Evolutionary conservation across 37 sponge, comb jelly and placozoan species (phyloP), one percentile per base, ranked within the genome.

Genomic region (Diacarnus erythraeanus): DNA sequence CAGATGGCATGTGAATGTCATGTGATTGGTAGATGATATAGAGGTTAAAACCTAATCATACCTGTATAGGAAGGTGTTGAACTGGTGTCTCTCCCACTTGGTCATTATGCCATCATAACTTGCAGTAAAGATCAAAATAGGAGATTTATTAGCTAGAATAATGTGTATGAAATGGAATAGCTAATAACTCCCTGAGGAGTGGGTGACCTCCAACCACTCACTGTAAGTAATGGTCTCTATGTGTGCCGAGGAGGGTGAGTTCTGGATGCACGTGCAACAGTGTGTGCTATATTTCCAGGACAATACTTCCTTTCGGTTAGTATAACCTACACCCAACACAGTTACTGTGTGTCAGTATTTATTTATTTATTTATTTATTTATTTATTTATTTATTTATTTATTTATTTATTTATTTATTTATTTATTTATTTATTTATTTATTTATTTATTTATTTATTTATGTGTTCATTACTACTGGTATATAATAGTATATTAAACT

Each of bases 41-140:
- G n/a, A n/a, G n/a, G n/a, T n/a, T n/a, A n/a, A n/a, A n/a, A n/a
- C n/a, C n/a, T n/a, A n/a, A n/a, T 59, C 81, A 33, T 80, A 80
- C 84, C 77, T 86, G 87, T 83, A 93, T 35, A 76, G n/a, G 41
- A 89, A 89, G 30, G 69, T 71, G 44, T 89, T 93, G 54, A 89
- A 84, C 43, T 93, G 94, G 20, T 84, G 84, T 77, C 81, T 57
- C 78, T 93, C 94, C 90, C 87, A 93, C 69, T 89, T 93, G 20
- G 72, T 69, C 36, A 93, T 43, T 30, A 38, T 35, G 2, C 90
- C 94, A 61, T 81, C 66, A 29, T 31, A 60, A 76, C 67, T 77
- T 41, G 87, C 94, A 77, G 77, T 80, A 84, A 89, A 93, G 31
- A 93, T 73, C 65, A 93, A 72, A 27, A 93, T 86, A 12, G 94